Conservation (phyloP, 2,797 vertebrate genomes). For the Gymnopithys bicolor region DNA sequence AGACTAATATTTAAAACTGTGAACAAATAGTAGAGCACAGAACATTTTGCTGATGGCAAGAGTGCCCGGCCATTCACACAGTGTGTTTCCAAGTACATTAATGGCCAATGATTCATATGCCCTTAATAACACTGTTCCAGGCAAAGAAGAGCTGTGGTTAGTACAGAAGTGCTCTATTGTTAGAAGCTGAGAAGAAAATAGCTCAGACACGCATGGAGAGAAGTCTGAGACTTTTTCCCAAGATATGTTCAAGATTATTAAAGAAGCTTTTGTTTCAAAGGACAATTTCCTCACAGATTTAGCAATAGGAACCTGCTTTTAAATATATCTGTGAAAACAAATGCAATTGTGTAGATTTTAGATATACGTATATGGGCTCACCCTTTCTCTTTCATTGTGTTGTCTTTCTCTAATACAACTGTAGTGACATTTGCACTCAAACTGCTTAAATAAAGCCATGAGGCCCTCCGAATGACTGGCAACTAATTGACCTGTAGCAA, state of each 20-base stretch:
- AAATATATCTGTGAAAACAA: background rate
- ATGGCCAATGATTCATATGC: background rate
- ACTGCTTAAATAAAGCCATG: background rate
- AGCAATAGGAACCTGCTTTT: background rate
- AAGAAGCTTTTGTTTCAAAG: background rate
- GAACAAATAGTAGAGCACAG: background rate
- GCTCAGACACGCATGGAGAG: background rate
- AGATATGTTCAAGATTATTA: background rate
- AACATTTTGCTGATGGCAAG: background rate
- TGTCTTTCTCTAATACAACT: background rate
- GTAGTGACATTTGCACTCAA: background rate
- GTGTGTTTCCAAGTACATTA: background rate
- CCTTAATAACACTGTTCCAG: background rate
- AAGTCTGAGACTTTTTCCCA: background rate
- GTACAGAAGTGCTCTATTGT: background rate
- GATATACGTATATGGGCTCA: background rate
- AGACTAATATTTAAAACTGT: background rate
- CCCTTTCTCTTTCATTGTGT: background rate
- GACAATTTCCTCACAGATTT: background rate
- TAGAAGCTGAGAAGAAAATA: constrained; percentile 11
- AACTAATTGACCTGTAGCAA: background rate
- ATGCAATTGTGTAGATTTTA: background rate
- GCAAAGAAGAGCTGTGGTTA: background rate
- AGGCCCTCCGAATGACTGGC: background rate
- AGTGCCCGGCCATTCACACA: background rate